Evolutionary conservation across 2,113 vertebrate genomes (phyloP), one percentile per base, ranked within the genome.

Genomic region (Misgurnus mizolepis): DNA sequence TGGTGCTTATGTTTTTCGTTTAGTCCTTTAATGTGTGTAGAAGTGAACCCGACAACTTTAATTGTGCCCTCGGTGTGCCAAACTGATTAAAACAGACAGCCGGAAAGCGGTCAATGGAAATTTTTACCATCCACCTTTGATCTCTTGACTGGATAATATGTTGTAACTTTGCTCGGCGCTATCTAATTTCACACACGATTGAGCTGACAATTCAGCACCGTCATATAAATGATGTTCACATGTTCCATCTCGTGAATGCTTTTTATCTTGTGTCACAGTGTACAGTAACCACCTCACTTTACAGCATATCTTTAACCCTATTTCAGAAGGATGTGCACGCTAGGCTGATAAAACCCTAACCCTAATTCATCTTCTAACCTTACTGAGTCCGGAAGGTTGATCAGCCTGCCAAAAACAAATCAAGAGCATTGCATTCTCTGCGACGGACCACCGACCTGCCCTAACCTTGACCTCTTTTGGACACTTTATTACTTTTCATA

Each of bases 31-130:
- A 75, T 78, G 60, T 65, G 47, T 39, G 27, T 12, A 64, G 71
- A 66, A 84, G 75, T 40, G 27, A 43, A 72, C 60, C 61, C 65
- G 79, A 56, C 70, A 82, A 61, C 4, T 10, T 50, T 60, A 67
- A 70, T 22, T 18, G 34, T 62, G 66, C 40, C 72, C 43, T 81
- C 47, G 47, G 43, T 70, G 53, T 27, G 47, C 56, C 58, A 58
- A 34, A 82, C 3, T 74, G 41, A 78, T 65, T 69, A 66, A 43
- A 34, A 77, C 34, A 22, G 65, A 40, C 62, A 50, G 65, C 4
- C 43, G 67, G 40, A n/a, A 12, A 50, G 75, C 43, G 43, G 14
- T 60, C 39, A 61, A 18, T 34, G 75, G 75, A 56, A 68, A 72
- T 74, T 65, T 78, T 65, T 14, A 74, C 74, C 78, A 64, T 79